A percentile compares a stretch with the other conserved stretches of the same genome.
Conservation (phyloP, 1,140 invertebrate genomes). For the Zaprionus vittiger region DNA sequence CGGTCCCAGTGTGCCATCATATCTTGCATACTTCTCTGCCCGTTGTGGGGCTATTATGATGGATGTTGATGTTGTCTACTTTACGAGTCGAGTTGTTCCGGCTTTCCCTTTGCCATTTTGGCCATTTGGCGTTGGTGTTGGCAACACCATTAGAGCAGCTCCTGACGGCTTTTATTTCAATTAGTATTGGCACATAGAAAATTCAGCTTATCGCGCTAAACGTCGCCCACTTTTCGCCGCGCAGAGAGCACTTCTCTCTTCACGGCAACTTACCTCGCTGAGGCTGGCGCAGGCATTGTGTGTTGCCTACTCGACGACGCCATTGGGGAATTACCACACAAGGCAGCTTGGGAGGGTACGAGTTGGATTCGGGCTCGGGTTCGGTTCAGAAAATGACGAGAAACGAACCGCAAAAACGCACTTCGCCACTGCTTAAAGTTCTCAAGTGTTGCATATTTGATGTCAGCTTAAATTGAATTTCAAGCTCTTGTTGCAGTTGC, state of each 20-base stretch:
- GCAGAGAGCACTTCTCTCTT: conserved; percentile 11
- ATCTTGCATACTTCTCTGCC: conserved; percentile 23
- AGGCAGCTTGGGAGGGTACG: background rate
- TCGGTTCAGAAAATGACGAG: conserved; percentile 5
- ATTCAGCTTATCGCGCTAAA: conserved; percentile 43
- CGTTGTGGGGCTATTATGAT: conserved; percentile 40
- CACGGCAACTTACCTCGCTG: conserved; percentile 9
- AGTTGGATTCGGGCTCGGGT: background rate
- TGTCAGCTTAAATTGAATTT: conserved; percentile 26
- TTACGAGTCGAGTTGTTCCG: conserved; percentile 22
- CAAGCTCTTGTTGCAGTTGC: conserved; percentile 8
- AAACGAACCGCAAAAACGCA: conserved; percentile 19
- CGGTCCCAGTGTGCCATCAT: conserved; percentile 20
- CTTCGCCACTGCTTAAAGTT: conserved; percentile 18
- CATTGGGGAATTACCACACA: conserved; percentile 25
- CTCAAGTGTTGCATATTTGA: conserved; percentile 21
- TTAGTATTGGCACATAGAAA: conserved; percentile 68
- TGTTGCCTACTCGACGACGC: conserved; percentile 41
- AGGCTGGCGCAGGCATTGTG: conserved; percentile 1
- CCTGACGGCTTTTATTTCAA: conserved; percentile 73
- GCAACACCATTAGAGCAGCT: conserved; percentile 58
- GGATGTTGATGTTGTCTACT: conserved; percentile 37
- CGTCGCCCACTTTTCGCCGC: conserved; percentile 17
- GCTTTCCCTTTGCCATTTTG: background rate
- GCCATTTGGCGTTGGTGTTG: conserved; percentile 7